Conservation (phyloP, 2,888 invertebrate species). For the Drosophila paracracens region DNA sequence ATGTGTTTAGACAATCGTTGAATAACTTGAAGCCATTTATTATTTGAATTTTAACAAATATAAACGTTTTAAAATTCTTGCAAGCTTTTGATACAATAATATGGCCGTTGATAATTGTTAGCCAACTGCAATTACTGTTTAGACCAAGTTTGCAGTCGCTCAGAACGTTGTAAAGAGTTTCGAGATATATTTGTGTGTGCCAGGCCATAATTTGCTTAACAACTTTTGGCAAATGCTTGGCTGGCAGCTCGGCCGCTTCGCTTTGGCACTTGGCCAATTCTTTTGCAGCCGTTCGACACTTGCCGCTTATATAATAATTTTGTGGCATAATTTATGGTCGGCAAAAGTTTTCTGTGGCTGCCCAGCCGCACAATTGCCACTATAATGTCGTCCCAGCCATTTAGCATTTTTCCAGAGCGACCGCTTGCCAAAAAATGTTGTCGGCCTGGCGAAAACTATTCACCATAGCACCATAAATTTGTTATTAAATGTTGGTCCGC, state of each 20-base stretch:
- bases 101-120: constrained; percentile 44
- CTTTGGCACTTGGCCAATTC: constrained; percentile 69
- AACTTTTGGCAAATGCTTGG: constrained; percentile 70
- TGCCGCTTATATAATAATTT: constrained; percentile 77
- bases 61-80: constrained; percentile 24
- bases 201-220: constrained; percentile 78
- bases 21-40: neutral
- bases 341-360: constrained; percentile 74
- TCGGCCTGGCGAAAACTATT: constrained; percentile 69
- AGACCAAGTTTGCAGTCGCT: constrained; percentile 11
- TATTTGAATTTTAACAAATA: neutral
- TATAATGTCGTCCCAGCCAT: constrained; percentile 65
- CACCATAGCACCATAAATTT: constrained; percentile 70
- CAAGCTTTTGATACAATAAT: constrained; percentile 21
- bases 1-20: neutral
- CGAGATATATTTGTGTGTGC: constrained; percentile 22
- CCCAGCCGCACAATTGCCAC: constrained; percentile 74
- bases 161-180: constrained; percentile 19
- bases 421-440: constrained; percentile 48
- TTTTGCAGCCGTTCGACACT: constrained; percentile 65
- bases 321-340: constrained; percentile 72
- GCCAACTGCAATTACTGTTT: constrained; percentile 38
- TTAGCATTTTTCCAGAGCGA: constrained; percentile 64
- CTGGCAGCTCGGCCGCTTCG: constrained; percentile 23
- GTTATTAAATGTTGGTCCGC: constrained; percentile 58